Base-by-base conservation (phyloP, 2,113 vertebrate genomes). In the Nematolebias whitei region DNA sequence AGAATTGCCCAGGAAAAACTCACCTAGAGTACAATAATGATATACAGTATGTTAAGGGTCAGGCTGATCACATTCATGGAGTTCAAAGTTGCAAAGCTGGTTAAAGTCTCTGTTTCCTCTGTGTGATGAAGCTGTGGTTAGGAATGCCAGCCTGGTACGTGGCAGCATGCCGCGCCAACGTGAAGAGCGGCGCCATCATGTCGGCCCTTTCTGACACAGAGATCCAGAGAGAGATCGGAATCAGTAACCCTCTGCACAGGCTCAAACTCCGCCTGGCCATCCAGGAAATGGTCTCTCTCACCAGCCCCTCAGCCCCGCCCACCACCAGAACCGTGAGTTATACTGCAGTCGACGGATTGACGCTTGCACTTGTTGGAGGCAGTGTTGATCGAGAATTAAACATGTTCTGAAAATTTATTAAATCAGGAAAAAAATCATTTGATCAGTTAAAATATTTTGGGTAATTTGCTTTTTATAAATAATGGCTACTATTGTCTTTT, bases 111-210 rank as follows among this genome's bases (percentile, higher is more conserved):
- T 5, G 52, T 20, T 35, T 35, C 44, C 32, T 55, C 32, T 26
- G 19, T 24, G 44, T 59, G 54, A 10, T 10, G 15, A 76, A 99
- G 98, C 92, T 99, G 65, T 99, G 97, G 97, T 80, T 99, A 24
- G 98, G 96, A 57, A 99, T 99, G 98, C 98, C 98, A 32, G 96
- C 98, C 19, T 99, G 96, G 98, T 99, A 99, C 0, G 97, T 98
- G 11, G 98, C 98, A 14, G 98, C 97, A 12, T 99, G 98, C 68
- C 93, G 96, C 15, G 98, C 98, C 90, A 99, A 99, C 0, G 97
- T 99, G 71, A 99, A 99, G 89, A 98, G 97, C 0, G 98, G 98
- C 0, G 98, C 98, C 82, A 99, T 99, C 88, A 99, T 98, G 97
- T 99, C 98, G 14, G 98, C 97, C 9, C 82, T 99, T 55, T 99